Percentiles rank a stretch among this genome's conserved stretches.
phyloP scores from a whole-genome alignment of 2,797 vertebrate species.

The Danio tinwini region DNA sequence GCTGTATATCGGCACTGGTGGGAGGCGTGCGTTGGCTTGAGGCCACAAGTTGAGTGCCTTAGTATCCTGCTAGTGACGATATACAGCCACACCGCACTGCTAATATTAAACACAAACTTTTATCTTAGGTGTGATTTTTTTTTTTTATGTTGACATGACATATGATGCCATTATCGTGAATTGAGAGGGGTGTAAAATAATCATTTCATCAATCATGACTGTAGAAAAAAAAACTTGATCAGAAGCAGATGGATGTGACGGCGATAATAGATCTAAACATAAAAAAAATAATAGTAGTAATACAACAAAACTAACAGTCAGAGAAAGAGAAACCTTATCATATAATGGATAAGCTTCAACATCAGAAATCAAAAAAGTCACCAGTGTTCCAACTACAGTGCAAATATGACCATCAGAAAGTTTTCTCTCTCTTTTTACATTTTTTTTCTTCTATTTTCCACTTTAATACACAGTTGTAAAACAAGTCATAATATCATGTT shows the following conservation, averaged over 20 bases:
- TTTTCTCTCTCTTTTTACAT: conserved; percentile 39
- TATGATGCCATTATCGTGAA: neutral
- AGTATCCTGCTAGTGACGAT: too few species aligned
- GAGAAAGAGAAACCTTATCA: conserved; percentile 23
- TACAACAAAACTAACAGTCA: conserved; percentile 28
- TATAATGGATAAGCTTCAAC: conserved; percentile 43
- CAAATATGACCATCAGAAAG: conserved; percentile 57
- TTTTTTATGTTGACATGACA: neutral
- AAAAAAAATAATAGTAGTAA: conserved; percentile 53
- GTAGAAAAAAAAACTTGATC: conserved; percentile 54
- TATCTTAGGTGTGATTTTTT: neutral
- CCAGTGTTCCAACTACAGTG: conserved; percentile 66
- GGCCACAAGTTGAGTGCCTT: too few species aligned
- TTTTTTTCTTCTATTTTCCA: neutral
- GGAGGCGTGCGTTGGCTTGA: too few species aligned
- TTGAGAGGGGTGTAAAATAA: conserved; percentile 33
- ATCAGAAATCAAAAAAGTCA: conserved; percentile 47
- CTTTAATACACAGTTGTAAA: conserved; percentile 57
- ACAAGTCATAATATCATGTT: conserved; percentile 54
- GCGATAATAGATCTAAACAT: conserved; percentile 53
- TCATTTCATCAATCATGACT: conserved; percentile 56
- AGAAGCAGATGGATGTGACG: conserved; percentile 46
- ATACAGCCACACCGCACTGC: too few species aligned
- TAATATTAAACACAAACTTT: too few species aligned
- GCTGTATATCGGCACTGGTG: too few species aligned